Conservation (phyloP, 2,888 invertebrate genomes). For the Syrista parreyssii region DNA sequence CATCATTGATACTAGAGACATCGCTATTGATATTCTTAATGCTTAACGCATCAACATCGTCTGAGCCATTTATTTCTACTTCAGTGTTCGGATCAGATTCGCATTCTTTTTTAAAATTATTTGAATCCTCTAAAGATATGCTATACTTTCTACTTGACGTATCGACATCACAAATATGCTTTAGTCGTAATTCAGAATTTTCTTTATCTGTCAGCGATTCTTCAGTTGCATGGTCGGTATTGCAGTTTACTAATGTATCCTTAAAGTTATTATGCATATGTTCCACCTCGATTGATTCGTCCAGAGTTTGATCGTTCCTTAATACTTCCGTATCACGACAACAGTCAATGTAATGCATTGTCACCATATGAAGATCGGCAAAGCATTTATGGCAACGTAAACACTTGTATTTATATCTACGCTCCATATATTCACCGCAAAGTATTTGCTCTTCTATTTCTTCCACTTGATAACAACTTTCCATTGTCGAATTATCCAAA, state of each 20-base stretch:
- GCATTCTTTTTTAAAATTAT: not conserved
- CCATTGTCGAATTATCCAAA: not conserved
- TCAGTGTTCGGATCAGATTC: not conserved
- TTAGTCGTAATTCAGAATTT: not conserved
- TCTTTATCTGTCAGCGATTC: not conserved
- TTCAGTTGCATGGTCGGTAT: not conserved
- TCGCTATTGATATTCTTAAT: not conserved
- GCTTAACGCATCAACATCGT: not conserved
- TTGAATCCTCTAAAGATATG: not conserved
- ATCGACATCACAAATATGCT: not conserved
- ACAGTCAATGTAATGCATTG: slow-evolving; percentile 31
- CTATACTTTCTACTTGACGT: not conserved
- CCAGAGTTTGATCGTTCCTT: not conserved
- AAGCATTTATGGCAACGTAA: slow-evolving; percentile 32
- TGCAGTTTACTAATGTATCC: slow-evolving; percentile 2
- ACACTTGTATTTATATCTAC: slow-evolving; percentile 35
- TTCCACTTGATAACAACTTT: slow-evolving; percentile 9
- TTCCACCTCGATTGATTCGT: slow-evolving; percentile 1
- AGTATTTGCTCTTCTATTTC: slow-evolving; percentile 18
- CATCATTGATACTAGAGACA: not conserved
- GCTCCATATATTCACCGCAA: slow-evolving; percentile 13
- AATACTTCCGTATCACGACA: slow-evolving; percentile 4
- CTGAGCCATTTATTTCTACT: not conserved
- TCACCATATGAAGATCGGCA: slow-evolving; percentile 27
- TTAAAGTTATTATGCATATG: slow-evolving; percentile 15